Evolutionary conservation across 2,888 invertebrate genomes (phyloP).

Genomic region (Harpalus rubripes): DNA sequence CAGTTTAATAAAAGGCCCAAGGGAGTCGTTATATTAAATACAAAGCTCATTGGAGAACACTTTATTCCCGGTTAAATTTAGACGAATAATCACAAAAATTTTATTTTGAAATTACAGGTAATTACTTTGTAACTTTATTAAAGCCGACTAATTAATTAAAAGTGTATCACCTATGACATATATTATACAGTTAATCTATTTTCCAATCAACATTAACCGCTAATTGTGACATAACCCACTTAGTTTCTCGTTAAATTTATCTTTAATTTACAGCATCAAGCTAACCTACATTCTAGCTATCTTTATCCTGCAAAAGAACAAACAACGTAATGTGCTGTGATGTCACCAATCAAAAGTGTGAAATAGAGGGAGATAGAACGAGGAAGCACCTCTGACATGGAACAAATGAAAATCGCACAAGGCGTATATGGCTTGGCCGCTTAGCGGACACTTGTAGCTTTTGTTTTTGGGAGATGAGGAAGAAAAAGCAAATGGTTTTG

Average conservation of each 20-base stretch:
- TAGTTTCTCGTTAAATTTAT: conserved; percentile 17
- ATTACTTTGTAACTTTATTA: conserved; percentile 12
- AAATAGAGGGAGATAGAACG: background rate
- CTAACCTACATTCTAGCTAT: background rate
- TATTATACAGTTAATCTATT: conserved; percentile 4
- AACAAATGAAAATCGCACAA: conserved; percentile 34
- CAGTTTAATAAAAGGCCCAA: background rate
- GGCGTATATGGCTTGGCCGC: too few species aligned
- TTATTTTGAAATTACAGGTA: conserved; percentile 10
- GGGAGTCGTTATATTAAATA: conserved; percentile 20
- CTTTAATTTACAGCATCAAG: background rate
- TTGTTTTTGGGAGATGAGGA: conserved; percentile 29
- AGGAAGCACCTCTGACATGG: conserved; percentile 17
- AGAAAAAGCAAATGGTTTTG: conserved; percentile 31
- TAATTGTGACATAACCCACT: background rate
- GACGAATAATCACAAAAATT: background rate
- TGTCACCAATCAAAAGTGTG: background rate
- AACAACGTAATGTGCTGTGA: conserved; percentile 1
- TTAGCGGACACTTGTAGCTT: conserved; percentile 30
- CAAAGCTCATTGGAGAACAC: conserved; percentile 32
- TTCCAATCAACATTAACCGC: conserved; percentile 12
- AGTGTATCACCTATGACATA: background rate
- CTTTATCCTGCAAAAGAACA: conserved; percentile 8
- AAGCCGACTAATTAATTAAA: background rate
- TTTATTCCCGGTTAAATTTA: conserved; percentile 1